Evolutionary conservation across 1,140 invertebrate species (phyloP).

Genomic region (Calephelis virginiensis): DNA sequence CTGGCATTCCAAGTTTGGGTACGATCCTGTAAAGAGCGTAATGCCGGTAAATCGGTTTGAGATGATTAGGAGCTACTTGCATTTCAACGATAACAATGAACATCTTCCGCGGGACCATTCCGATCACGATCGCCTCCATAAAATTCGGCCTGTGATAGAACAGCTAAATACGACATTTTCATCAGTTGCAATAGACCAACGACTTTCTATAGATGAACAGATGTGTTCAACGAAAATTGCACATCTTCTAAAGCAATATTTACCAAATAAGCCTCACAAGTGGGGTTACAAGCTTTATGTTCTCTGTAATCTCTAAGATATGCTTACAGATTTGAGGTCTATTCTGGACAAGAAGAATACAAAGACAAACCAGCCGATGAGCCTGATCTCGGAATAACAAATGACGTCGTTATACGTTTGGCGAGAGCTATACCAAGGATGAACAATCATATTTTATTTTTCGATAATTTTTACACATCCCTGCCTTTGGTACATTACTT

Average conservation of each 20-base stretch:
- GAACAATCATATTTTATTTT: slow-evolving; percentile 43
- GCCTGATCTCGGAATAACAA: slow-evolving; percentile 30
- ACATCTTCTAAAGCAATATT: slow-evolving; percentile 46
- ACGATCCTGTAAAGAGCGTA: no score
- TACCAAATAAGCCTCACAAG: slow-evolving; percentile 52
- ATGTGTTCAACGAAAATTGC: slow-evolving; percentile 47
- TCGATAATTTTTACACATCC: slow-evolving; percentile 46
- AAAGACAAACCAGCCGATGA: slow-evolving; percentile 38
- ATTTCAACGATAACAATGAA: no score
- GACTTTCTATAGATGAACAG: slow-evolving; percentile 17
- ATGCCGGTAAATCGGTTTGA: no score
- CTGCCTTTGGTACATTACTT: slow-evolving; percentile 42
- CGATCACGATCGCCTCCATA: no score
- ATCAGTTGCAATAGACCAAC: slow-evolving; percentile 38
- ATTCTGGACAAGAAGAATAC: slow-evolving; percentile 40
- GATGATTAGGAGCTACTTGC: no score
- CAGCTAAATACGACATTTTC: slow-evolving; percentile 42
- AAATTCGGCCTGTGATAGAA: no score
- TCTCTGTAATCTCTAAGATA: slow-evolving; percentile 42
- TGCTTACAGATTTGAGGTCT: slow-evolving; percentile 41
- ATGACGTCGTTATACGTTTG: no score
- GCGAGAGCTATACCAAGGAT: no score
- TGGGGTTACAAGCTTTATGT: slow-evolving; percentile 59
- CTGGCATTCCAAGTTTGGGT: no score
- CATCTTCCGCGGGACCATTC: no score